Evolutionary conservation across 2,113 vertebrate species (phyloP).

Genomic region (Origma solitaria): DNA sequence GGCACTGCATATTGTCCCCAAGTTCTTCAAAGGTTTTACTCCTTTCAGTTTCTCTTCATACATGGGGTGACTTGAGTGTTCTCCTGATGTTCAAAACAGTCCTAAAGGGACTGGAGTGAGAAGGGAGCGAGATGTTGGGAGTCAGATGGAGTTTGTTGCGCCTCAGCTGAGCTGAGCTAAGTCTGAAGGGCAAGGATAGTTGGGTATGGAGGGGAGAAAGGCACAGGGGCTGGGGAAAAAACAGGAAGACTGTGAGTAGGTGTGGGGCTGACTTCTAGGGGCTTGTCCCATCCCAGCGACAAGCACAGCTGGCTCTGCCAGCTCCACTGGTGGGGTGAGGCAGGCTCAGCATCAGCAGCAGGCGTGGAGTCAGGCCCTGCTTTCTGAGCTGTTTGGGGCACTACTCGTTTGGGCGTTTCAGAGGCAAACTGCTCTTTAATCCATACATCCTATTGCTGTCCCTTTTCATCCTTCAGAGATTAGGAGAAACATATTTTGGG

Average conservation of each 20-base stretch:
- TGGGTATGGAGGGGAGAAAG: not conserved
- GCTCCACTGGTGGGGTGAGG: fast-evolving
- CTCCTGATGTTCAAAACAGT: not conserved
- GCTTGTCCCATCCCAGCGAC: not conserved
- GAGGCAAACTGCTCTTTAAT: not conserved
- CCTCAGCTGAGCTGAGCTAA: not conserved
- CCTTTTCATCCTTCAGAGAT: not conserved
- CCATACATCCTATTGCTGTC: not conserved
- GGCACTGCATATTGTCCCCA: not conserved
- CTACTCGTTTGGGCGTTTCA: not conserved
- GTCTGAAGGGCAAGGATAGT: not conserved
- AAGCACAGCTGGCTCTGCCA: not conserved
- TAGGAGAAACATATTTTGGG: not conserved
- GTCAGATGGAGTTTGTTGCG: not conserved
- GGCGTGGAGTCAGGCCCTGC: fast-evolving
- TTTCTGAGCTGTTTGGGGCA: not conserved
- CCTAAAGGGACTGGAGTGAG: not conserved
- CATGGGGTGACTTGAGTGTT: not conserved
- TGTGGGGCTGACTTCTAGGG: not conserved
- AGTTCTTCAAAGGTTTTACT: not conserved
- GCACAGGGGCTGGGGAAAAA: not conserved
- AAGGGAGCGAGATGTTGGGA: not conserved
- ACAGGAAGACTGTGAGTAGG: not conserved
- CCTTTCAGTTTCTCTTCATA: not conserved
- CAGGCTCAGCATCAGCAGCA: not conserved